A percentile compares a stretch with the other conserved stretches of the same genome.
phyloP scores from a whole-genome alignment of 2,888 invertebrate species.

The Leucophora obtusa region DNA sequence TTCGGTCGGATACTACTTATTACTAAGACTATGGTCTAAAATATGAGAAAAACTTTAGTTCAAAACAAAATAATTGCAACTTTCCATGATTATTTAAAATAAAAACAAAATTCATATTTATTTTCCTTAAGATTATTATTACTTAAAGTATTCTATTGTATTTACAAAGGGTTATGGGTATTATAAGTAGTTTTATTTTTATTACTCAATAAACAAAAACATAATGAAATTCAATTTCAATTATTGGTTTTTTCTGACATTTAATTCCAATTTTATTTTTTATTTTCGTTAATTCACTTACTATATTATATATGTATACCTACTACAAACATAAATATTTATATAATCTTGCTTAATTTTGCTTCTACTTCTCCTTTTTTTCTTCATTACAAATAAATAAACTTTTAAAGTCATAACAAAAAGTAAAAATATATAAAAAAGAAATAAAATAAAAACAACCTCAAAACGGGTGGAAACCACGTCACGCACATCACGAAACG shows the following conservation, averaged over 20 bases:
- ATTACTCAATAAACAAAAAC: constrained; percentile 16
- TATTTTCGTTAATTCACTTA: constrained; percentile 10
- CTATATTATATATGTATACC: no score
- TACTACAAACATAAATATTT: background rate
- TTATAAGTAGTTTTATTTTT: constrained; percentile 11
- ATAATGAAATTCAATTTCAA: constrained; percentile 46
- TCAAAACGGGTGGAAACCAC: constrained; percentile 61
- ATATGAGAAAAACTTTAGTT: background rate
- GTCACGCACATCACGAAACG: constrained; percentile 64
- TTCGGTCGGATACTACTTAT: no score
- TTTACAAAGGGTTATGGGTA: constrained; percentile 4
- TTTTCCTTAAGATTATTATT: constrained; percentile 6
- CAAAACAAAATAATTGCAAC: constrained; percentile 53
- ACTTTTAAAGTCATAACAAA: constrained; percentile 51
- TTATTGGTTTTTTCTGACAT: constrained; percentile 11
- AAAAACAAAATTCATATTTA: background rate
- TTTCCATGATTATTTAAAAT: constrained; percentile 41
- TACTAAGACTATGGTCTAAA: constrained; percentile 25
- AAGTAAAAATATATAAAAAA: constrained; percentile 22
- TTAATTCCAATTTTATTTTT: background rate
- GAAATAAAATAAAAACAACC: constrained; percentile 40
- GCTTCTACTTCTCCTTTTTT: constrained; percentile 4
- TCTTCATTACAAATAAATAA: constrained; percentile 47
- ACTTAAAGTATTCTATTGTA: no score
- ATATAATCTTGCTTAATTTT: constrained; percentile 5